Evolutionary conservation across 2,888 invertebrate species (phyloP).

Genomic region (Hydropsyche betteni): DNA sequence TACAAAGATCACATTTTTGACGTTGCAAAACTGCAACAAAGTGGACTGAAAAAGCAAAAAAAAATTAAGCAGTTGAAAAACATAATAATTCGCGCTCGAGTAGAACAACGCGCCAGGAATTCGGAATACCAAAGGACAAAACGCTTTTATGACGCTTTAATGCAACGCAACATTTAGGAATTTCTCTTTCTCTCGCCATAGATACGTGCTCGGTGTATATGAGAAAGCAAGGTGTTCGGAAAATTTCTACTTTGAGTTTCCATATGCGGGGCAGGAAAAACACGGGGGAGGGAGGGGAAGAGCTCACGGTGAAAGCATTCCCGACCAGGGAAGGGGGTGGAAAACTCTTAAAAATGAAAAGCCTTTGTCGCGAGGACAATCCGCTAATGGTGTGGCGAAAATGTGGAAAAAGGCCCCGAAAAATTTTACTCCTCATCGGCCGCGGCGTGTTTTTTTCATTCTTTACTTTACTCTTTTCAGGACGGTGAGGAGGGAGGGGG

Average conservation of each 20-base stretch:
- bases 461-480: background rate
- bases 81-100: no score
- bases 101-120: no score
- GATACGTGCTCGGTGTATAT: no score
- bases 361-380: conserved; percentile 46
- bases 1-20: no score
- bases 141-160: conserved; percentile 7
- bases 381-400: conserved; percentile 45
- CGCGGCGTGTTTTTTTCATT: conserved; percentile 6
- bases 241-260: conserved; percentile 24
- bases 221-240: conserved; percentile 18
- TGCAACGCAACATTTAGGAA: conserved; percentile 19
- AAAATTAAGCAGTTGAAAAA: no score
- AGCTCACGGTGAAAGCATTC: conserved; percentile 25
- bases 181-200: background rate
- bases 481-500: background rate
- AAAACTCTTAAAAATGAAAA: conserved; percentile 44
- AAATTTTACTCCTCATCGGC: conserved; percentile 21
- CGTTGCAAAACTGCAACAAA: no score
- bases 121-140: no score
- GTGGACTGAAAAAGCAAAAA: no score
- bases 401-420: conserved; percentile 30
- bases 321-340: background rate
- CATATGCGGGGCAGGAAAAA: conserved; percentile 9
- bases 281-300: background rate